Base-by-base conservation (phyloP, 2,113 vertebrate species). In the Epinephelus lanceolatus region DNA sequence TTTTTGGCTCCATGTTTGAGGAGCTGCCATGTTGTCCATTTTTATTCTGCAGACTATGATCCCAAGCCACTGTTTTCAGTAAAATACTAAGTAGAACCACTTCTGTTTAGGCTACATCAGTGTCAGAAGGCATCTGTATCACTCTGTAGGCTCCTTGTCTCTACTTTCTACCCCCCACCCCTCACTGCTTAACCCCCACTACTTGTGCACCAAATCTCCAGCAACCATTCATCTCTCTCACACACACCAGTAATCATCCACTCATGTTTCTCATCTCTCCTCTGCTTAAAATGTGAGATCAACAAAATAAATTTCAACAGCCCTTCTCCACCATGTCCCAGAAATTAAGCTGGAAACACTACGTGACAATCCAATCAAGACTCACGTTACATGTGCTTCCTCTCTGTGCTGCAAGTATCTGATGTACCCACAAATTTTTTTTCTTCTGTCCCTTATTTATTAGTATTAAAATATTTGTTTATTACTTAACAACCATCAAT, bases 251-350 rank as follows among this genome's bases (percentile, higher is more conserved):
- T 72, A 82, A 86, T 84, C 56, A 84, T 51, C 42, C 70, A 79
- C 68, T 71, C 63, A 40, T 62, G 61, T 62, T 82, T 45, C 40
- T 49, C 72, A 53, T 53, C 40, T 56, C 15, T 78, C 45, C 60
- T 83, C 69, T 40, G 63, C 79, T 33, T 59, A 65, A 83, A 89
- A 66, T 67, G n/a, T 79, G 76, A 77, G 52, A 87, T 80, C 42
- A 70, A 51, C 55, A 75, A 60, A 71, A 87, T 76, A 67, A 11
- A 84, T 70, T 62, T 76, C 4, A 59, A 75, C 70, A 61, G 79
- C 47, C 60, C 49, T 57, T 75, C 81, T 74, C 47, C 14, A 71
- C 55, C 76, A 53, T 52, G 55, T 67, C 45, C n/a, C 57, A 75
- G 56, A 75, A n/a, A 42, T 68, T 51, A 76, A 67, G 42, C 15